Evolutionary conservation across 2,797 vertebrate genomes (phyloP).

Genomic region (Acanthurus lineatus): DNA sequence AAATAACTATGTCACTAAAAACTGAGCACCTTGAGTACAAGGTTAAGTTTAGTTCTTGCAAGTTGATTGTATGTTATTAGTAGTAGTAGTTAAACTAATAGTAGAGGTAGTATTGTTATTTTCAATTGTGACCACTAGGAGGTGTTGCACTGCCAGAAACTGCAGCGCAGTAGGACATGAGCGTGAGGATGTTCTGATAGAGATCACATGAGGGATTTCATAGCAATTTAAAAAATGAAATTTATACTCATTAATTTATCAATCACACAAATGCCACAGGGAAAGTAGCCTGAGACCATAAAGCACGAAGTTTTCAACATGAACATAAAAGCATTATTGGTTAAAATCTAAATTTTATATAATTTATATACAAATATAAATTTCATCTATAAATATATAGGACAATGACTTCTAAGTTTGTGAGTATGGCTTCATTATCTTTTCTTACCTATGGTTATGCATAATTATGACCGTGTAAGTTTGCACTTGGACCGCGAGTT

Average conservation of each 20-base stretch:
- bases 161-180: not conserved
- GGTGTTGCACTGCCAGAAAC: conserved; percentile 52
- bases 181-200: too few species aligned
- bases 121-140: conserved; percentile 52
- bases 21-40: not conserved
- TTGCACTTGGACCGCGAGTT: conserved; percentile 34
- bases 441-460: conserved; percentile 10
- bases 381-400: conserved; percentile 31
- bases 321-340: not conserved
- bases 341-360: not conserved
- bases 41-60: not conserved
- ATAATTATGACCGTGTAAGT: conserved; percentile 47
- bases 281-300: not conserved
- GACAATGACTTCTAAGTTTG: conserved; percentile 38
- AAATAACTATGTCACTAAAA: not conserved
- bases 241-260: not conserved
- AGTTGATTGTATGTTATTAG: not conserved
- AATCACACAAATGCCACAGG: not conserved
- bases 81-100: too few species aligned
- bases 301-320: not conserved
- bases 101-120: not conserved
- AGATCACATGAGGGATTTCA: too few species aligned
- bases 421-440: conserved; percentile 13
- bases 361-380: not conserved
- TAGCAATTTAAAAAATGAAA: not conserved